Evolutionary conservation across 2,113 vertebrate species (phyloP).

Genomic region (Caloenas nicobarica): DNA sequence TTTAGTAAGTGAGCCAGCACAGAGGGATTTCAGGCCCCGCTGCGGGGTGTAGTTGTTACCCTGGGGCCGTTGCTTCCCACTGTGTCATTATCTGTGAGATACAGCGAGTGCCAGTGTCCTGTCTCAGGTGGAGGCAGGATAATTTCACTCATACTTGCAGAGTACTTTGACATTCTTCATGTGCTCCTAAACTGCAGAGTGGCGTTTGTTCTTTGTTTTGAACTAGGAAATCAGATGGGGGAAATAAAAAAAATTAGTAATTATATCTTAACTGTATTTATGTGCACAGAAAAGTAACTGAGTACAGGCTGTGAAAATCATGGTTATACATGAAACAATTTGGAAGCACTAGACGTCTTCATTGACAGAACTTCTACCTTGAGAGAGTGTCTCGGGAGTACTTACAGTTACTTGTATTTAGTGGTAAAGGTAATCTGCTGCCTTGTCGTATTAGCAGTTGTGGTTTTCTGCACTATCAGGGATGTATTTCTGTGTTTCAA

Average conservation of each 20-base stretch:
- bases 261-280: background rate
- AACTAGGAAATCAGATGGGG: background rate
- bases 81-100: background rate
- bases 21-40: background rate
- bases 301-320: background rate
- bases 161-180: background rate
- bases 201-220: background rate
- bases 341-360: background rate
- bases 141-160: background rate
- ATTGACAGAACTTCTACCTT: background rate
- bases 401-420: background rate
- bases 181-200: background rate
- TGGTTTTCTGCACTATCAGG: background rate
- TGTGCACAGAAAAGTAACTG: background rate
- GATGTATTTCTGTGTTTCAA: background rate
- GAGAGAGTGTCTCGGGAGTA: background rate
- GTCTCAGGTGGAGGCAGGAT: background rate
- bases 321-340: background rate
- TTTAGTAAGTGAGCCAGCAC: background rate
- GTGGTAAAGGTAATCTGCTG: background rate
- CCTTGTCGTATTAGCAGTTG: background rate
- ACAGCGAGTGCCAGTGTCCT: accelerated
- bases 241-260: background rate
- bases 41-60: background rate
- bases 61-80: accelerated